Evolutionary conservation across 2,888 invertebrate species (phyloP).

Genomic region (Nemapogon koenigi): DNA sequence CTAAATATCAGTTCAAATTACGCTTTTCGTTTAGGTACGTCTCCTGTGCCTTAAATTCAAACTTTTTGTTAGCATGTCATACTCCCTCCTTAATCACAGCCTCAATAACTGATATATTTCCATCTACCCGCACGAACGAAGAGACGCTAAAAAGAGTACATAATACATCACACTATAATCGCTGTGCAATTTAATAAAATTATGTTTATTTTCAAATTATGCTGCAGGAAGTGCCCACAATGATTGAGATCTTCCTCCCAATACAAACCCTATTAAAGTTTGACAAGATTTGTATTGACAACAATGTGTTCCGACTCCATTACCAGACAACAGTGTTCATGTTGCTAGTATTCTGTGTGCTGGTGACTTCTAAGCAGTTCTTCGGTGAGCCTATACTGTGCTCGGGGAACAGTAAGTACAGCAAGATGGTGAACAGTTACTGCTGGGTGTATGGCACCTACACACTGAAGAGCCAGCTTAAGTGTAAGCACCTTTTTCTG

Average conservation of each 20-base stretch:
- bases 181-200: too few relatives aligned
- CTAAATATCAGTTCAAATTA: too few relatives aligned
- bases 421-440: constrained; percentile 73
- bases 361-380: constrained; percentile 83
- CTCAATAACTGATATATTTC: too few relatives aligned
- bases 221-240: too few relatives aligned
- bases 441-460: constrained; percentile 83
- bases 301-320: constrained; percentile 77
- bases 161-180: too few relatives aligned
- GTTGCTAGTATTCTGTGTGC: constrained; percentile 73
- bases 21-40: too few relatives aligned
- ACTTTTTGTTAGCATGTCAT: too few relatives aligned
- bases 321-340: constrained; percentile 76
- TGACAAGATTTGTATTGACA: constrained; percentile 75
- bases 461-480: constrained; percentile 53
- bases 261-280: constrained; percentile 72
- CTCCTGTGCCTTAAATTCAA: too few relatives aligned
- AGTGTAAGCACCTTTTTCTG: constrained; percentile 28
- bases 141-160: too few relatives aligned
- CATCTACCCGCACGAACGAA: too few relatives aligned
- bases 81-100: too few relatives aligned
- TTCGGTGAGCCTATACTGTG: constrained; percentile 88
- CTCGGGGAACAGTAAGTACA: constrained; percentile 57
- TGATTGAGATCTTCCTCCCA: constrained; percentile 72
- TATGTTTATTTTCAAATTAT: too few relatives aligned